These are phyloP conservation scores for Rostratula benghalensis DNA, from an alignment of 2,113 vertebrate species.

Conservation along the genomic window DNA sequence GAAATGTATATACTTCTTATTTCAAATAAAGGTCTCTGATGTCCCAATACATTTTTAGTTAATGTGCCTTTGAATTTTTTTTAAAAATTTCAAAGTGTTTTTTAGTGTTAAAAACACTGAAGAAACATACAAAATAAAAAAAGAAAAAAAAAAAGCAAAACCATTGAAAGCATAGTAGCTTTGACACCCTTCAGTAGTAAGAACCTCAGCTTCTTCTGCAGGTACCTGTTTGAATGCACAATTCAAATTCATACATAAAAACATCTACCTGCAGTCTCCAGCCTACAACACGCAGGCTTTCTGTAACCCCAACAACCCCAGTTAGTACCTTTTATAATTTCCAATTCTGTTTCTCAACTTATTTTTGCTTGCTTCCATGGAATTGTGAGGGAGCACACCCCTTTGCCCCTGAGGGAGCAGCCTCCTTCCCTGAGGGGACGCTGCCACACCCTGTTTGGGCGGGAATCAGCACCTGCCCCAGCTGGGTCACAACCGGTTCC, in stretches of 20 bases:
- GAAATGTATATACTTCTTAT: neutral
- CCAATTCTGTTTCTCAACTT: neutral
- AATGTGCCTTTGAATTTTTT: neutral
- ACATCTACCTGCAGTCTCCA: neutral
- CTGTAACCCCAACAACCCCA: fast-evolving
- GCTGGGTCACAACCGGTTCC: fast-evolving
- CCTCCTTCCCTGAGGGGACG: neutral
- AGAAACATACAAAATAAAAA: neutral
- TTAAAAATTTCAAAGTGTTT: neutral
- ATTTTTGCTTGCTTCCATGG: neutral
- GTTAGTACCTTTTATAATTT: fast-evolving
- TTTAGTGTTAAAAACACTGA: neutral
- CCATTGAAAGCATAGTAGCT: neutral
- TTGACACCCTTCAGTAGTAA: neutral
- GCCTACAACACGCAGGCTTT: neutral
- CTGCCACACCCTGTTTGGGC: fast-evolving
- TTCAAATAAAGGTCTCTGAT: neutral
- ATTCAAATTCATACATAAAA: too few relatives aligned
- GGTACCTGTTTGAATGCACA: neutral
- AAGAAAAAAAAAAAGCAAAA: neutral
- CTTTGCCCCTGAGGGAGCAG: fast-evolving
- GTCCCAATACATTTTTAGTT: neutral
- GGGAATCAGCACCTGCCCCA: fast-evolving
- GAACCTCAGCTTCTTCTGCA: neutral
- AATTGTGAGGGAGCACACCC: fast-evolving